Conservation (phyloP, 2,113 vertebrate genomes). For the Chlamydotis undulata region DNA sequence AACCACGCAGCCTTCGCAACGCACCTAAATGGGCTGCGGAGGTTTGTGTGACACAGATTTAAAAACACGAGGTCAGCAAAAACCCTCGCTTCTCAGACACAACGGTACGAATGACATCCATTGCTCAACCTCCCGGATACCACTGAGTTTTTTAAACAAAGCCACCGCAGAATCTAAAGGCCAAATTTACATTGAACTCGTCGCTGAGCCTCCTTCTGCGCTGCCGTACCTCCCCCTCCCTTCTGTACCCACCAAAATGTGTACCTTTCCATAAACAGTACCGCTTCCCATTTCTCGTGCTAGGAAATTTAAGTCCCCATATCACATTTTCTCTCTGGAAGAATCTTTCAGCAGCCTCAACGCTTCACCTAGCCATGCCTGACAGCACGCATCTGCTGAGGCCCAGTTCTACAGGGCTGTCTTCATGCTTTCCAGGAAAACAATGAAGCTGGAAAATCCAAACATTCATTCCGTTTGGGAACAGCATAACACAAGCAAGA, state of each 20-base stretch:
- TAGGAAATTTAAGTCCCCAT: neutral
- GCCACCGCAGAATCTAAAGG: neutral
- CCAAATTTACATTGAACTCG: neutral
- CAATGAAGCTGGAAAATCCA: neutral
- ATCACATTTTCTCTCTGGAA: neutral
- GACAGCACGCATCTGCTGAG: neutral
- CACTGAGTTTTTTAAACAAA: neutral
- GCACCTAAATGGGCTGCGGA: neutral
- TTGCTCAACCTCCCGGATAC: neutral
- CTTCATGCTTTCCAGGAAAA: neutral
- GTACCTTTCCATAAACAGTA: accelerated
- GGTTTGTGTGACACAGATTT: no score
- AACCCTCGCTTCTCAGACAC: neutral
- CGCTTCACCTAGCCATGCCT: neutral
- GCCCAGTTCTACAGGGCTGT: neutral
- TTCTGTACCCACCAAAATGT: neutral
- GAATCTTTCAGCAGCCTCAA: neutral
- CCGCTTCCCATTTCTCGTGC: accelerated
- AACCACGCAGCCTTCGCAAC: neutral
- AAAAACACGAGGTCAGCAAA: neutral
- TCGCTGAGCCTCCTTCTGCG: neutral
- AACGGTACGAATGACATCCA: neutral
- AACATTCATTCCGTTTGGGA: neutral
- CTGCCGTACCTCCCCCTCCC: neutral
- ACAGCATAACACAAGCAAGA: neutral